Conservation (phyloP, 2,888 invertebrate genomes). For the Pristionchus entomophagus region DNA sequence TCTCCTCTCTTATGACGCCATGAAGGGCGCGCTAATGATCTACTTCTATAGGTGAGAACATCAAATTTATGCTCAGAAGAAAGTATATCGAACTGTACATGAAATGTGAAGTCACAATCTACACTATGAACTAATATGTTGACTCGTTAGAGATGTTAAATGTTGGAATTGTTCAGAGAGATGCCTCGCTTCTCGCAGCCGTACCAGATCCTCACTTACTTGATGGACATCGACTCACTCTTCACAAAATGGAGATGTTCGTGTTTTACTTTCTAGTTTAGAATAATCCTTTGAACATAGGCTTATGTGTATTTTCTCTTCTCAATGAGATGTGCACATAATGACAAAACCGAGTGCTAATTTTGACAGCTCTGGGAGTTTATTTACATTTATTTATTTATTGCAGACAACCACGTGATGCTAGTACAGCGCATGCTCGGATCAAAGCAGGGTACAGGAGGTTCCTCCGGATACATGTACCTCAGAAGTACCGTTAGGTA, state of each 20-base stretch:
- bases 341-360: too few relatives aligned
- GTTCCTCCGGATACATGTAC: conserved; percentile 98
- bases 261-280: too few relatives aligned
- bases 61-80: too few relatives aligned
- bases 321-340: too few relatives aligned
- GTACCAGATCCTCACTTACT: conserved; percentile 91
- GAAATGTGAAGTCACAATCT: too few relatives aligned
- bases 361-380: too few relatives aligned
- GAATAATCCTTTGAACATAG: too few relatives aligned
- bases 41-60: conserved; percentile 86
- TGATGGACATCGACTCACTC: conserved; percentile 98
- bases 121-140: too few relatives aligned
- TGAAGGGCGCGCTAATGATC: conserved; percentile 98
- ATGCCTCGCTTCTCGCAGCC: conserved; percentile 98
- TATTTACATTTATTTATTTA: too few relatives aligned
- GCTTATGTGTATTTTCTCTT: too few relatives aligned
- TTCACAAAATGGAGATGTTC: conserved; percentile 99
- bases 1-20: conserved; percentile 89
- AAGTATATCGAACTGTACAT: not conserved
- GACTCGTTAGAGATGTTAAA: too few relatives aligned
- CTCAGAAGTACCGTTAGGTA: conserved; percentile 94
- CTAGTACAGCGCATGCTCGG: conserved; percentile 99
- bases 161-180: conserved; percentile 79
- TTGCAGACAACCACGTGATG: conserved; percentile 93
- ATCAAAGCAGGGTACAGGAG: conserved; percentile 96